Percentiles rank a stretch among this genome's conserved stretches.
phyloP scores from a whole-genome alignment of 1,140 invertebrate genomes.

The Ridgeia piscesae region DNA sequence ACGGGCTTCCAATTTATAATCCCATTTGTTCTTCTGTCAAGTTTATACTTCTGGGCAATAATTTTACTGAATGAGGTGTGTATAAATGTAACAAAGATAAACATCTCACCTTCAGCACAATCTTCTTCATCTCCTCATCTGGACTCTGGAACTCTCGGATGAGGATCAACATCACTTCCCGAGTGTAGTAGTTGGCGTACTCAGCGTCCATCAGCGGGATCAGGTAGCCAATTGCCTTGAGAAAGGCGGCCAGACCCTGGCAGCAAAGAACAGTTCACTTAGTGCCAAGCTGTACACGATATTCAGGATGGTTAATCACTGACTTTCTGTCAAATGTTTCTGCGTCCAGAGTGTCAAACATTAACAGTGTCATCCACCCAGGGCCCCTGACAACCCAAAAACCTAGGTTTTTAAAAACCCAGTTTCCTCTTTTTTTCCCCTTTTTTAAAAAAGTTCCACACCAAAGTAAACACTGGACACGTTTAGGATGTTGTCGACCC shows the following conservation, averaged over 20 bases:
- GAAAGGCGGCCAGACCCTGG: slow-evolving; percentile 90
- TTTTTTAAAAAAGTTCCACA: too few relatives aligned
- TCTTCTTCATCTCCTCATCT: slow-evolving; percentile 99
- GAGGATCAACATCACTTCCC: slow-evolving; percentile 99
- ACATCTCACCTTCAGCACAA: slow-evolving; percentile 82
- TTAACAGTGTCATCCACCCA: not conserved
- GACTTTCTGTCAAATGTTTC: too few relatives aligned
- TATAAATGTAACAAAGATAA: not conserved
- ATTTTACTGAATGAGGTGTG: slow-evolving; percentile 44
- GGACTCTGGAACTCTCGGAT: slow-evolving; percentile 99
- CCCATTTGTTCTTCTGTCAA: too few relatives aligned
- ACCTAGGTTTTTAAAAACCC: not conserved
- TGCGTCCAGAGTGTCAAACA: too few relatives aligned
- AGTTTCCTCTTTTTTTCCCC: too few relatives aligned
- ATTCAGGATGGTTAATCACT: not conserved
- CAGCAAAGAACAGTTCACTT: not conserved
- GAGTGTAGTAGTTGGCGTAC: slow-evolving; percentile 99
- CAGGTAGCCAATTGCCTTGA: slow-evolving; percentile 98
- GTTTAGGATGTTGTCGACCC: too few relatives aligned
- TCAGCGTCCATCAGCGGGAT: slow-evolving; percentile 99
- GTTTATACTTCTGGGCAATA: too few relatives aligned
- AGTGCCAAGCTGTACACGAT: not conserved
- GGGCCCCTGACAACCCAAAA: not conserved
- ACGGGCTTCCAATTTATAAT: too few relatives aligned
- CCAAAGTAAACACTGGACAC: too few relatives aligned